Evolutionary conservation across 2,797 vertebrate species (phyloP).

Genomic region (Danio albolineatus): DNA sequence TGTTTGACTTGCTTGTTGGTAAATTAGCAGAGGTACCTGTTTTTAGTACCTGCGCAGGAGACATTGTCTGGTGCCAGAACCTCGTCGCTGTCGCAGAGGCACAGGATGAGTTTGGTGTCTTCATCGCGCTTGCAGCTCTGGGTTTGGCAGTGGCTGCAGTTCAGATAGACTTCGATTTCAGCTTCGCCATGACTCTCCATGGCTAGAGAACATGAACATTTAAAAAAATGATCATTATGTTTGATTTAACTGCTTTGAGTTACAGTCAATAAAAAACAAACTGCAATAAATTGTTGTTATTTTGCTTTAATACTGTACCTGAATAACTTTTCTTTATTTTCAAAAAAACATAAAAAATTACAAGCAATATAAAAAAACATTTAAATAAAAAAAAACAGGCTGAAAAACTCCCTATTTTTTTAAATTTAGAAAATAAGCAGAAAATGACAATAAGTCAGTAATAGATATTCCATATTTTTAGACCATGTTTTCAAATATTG

Average conservation of each 20-base stretch:
- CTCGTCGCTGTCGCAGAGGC: conserved; percentile 84
- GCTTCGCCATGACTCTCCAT: conserved; percentile 91
- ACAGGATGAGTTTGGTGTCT: conserved; percentile 79
- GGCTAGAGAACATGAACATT: conserved; percentile 68
- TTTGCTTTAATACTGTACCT: too few species aligned
- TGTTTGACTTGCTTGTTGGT: background rate
- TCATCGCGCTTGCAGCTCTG: conserved; percentile 85
- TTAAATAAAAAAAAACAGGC: too few species aligned
- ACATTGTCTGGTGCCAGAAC: conserved; percentile 85
- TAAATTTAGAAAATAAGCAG: too few species aligned
- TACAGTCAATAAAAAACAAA: background rate
- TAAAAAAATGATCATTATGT: background rate
- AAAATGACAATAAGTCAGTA: too few species aligned
- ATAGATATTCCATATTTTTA: too few species aligned
- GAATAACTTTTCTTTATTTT: too few species aligned
- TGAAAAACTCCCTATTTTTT: too few species aligned
- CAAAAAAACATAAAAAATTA: too few species aligned
- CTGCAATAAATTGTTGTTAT: too few species aligned
- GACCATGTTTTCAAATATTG: too few species aligned
- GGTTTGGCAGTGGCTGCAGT: conserved; percentile 89
- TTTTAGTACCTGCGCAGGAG: conserved; percentile 79
- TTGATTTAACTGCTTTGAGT: background rate
- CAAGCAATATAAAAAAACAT: too few species aligned
- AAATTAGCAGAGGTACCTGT: background rate
- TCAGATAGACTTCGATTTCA: conserved; percentile 87